Conservation (phyloP, 2,113 vertebrate genomes). For the Corythaixoides concolor region DNA sequence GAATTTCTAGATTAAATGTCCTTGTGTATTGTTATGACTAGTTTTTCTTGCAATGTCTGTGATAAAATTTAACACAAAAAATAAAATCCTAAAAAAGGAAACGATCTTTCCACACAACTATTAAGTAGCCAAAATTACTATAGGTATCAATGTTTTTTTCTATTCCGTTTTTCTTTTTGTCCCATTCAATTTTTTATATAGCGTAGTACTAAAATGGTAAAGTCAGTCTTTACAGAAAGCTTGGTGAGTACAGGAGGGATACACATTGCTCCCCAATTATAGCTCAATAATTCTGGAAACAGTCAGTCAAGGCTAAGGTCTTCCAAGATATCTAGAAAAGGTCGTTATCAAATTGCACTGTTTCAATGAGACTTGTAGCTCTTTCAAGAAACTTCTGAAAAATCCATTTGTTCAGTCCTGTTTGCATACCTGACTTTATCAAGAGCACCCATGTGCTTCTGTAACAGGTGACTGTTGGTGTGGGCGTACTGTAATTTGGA, state of each 20-base stretch:
- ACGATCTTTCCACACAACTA: neutral
- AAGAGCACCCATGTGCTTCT: neutral
- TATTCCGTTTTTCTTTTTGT: neutral
- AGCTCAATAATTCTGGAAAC: neutral
- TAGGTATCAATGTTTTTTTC: neutral
- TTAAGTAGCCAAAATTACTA: neutral
- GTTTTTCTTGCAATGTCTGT: neutral
- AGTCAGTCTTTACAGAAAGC: neutral
- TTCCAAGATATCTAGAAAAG: neutral
- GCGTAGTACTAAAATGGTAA: neutral
- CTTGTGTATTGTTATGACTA: neutral
- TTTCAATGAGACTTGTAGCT: neutral
- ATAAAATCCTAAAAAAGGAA: neutral
- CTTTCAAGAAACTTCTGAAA: neutral
- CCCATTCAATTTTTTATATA: too few relatives aligned
- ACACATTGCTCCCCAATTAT: neutral
- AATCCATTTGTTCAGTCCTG: neutral
- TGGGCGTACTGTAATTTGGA: neutral
- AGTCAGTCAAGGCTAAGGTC: neutral
- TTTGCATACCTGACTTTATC: neutral
- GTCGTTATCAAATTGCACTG: fast-evolving
- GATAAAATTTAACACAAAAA: neutral
- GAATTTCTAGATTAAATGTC: neutral
- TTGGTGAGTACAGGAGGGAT: neutral
- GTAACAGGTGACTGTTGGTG: neutral